A percentile compares a stretch with the other conserved stretches of the same genome.
Conservation (phyloP, 1,140 invertebrate genomes). For the Neuroterus valhalla region DNA sequence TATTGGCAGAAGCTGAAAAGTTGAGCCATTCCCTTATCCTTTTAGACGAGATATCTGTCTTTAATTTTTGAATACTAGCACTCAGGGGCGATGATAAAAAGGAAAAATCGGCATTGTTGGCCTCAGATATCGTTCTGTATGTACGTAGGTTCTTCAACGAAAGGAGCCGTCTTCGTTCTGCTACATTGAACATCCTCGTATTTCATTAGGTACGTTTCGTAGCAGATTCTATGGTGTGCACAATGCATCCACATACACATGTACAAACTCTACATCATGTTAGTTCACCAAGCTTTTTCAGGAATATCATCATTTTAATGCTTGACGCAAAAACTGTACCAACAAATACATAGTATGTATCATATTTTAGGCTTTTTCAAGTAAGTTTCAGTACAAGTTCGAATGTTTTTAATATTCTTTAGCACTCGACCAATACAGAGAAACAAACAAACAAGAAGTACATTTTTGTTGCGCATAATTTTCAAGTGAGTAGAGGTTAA, state of each 20-base stretch:
- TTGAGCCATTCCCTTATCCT: too few species aligned
- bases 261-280: background rate
- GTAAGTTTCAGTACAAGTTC: too few species aligned
- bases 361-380: too few species aligned
- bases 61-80: too few species aligned
- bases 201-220: constrained; percentile 30
- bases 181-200: constrained; percentile 37
- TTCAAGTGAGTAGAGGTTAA: too few species aligned
- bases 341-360: constrained; percentile 3
- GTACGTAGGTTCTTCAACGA: constrained; percentile 14
- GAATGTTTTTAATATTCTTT: too few species aligned
- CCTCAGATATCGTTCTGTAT: background rate
- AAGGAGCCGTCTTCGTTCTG: constrained; percentile 39
- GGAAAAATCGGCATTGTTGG: background rate
- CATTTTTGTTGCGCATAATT: too few species aligned
- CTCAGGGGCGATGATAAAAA: background rate
- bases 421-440: too few species aligned
- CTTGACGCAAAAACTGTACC: constrained; percentile 3
- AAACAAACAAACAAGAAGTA: too few species aligned
- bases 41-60: too few species aligned
- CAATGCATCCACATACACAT: background rate
- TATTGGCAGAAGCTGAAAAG: too few species aligned
- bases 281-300: constrained; percentile 23
- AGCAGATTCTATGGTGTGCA: background rate
- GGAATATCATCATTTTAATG: background rate